Evolutionary conservation across 2,797 vertebrate species (phyloP), one percentile per base, ranked within the genome.

Genomic region (Spea hammondii): DNA sequence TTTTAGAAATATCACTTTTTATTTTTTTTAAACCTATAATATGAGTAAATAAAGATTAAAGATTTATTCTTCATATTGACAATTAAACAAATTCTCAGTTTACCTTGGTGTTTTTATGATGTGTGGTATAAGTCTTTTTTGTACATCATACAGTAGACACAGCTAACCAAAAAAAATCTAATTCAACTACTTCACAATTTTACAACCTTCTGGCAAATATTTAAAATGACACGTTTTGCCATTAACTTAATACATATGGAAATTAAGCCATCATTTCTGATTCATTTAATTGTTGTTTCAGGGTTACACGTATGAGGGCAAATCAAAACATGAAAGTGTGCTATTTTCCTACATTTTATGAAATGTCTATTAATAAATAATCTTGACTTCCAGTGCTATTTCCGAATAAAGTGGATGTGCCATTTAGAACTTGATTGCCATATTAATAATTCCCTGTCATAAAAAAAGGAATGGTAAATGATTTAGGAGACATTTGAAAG

Each of bases 361-460:
- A 76, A 76, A 68, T n/a, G 69, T 72, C 74, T 81, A 81, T 76
- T 81, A 76, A 81, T 81, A 81, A 76, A 77, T 81, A 76, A 72
- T 81, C 74, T 72, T 48, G 12, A 60, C 79, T 76, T 60, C 62
- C 32, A 60, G 53, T 59, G 74, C 74, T 45, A 55, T 62, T 68
- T 81, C 79, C 32, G 65, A 59, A 74, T 74, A 62, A 79, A 79
- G 65, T 46, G 32, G 65, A 72, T 49, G 14, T 77, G 64, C 74
- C 79, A 81, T 81, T 81, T 81, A 76, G 47, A 72, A 51, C 65
- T 71, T 72, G 79, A 80, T 76, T 80, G 68, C 67, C 59, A 60
- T 72, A 76, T 81, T 81, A 81, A 81, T 81, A 81, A 81, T 81
- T 81, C 79, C 48, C 17, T 76, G 69, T 81, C 79, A 81, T 77